Percentiles rank a stretch among this genome's conserved stretches.
phyloP scores from a whole-genome alignment of 2,797 vertebrate genomes.

The Nyctalus aviator region DNA sequence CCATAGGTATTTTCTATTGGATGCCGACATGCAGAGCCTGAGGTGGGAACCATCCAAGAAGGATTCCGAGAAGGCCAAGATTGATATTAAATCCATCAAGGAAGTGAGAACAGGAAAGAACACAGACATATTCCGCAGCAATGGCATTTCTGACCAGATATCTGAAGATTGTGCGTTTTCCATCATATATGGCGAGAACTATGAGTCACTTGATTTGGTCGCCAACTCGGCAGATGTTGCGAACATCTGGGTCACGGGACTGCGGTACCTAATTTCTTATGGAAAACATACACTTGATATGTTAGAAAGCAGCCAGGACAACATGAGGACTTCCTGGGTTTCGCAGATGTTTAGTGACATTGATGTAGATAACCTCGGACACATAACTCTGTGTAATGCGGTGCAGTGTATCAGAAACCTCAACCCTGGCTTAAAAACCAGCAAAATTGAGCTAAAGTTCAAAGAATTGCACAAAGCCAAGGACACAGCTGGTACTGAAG shows the following conservation, averaged over 20 bases:
- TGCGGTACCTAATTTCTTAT: conserved; percentile 98
- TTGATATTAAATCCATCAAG: conserved; percentile 97
- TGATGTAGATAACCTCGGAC: conserved; percentile 90
- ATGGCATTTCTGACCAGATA: conserved; percentile 98
- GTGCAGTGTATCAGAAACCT: conserved; percentile 95
- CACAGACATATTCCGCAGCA: conserved; percentile 98
- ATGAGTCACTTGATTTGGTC: conserved; percentile 98
- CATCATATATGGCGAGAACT: conserved; percentile 97
- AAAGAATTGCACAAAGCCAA: conserved; percentile 98
- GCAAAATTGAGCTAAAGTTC: conserved; percentile 98
- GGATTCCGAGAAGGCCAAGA: conserved; percentile 98
- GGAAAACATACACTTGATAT: conserved; percentile 98
- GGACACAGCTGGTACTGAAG: conserved; percentile 92
- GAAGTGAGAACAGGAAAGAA: conserved; percentile 99
- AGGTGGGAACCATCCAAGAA: conserved; percentile 99
- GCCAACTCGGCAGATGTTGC: conserved; percentile 98
- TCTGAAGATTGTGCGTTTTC: conserved; percentile 99
- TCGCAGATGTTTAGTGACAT: conserved; percentile 94
- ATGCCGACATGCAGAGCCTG: conserved; percentile 98
- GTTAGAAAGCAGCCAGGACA: conserved; percentile 97
- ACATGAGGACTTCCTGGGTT: conserved; percentile 97
- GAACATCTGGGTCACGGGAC: conserved; percentile 98
- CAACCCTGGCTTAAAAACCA: conserved; percentile 96
- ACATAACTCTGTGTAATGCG: conserved; percentile 92
- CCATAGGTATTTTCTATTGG: conserved; percentile 96